These are phyloP conservation scores for Matsumurasca onukii DNA, from an alignment of 1,140 invertebrate species.

Conservation along the genomic window DNA sequence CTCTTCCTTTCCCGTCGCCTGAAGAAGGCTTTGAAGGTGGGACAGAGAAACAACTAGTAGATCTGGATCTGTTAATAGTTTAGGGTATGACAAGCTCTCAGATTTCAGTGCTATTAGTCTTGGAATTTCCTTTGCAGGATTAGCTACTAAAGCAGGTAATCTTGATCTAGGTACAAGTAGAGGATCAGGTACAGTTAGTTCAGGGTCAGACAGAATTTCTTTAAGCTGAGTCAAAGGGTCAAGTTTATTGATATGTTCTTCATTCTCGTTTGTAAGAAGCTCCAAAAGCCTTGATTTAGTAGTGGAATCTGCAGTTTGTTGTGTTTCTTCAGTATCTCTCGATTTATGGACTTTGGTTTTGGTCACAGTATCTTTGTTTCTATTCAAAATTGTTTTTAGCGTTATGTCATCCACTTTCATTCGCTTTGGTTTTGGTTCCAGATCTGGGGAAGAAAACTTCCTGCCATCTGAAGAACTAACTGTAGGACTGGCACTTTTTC, in stretches of 20 bases:
- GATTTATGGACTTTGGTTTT: slow-evolving; percentile 15
- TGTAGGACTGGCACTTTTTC: slow-evolving; percentile 45
- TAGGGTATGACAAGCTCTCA: slow-evolving; percentile 67
- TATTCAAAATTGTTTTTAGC: slow-evolving; percentile 45
- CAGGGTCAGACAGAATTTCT: slow-evolving; percentile 65
- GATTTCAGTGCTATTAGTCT: slow-evolving; percentile 66
- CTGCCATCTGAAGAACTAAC: slow-evolving; percentile 42
- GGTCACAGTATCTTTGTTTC: slow-evolving; percentile 20
- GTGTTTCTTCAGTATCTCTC: slow-evolving; percentile 38
- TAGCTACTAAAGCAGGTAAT: slow-evolving; percentile 65
- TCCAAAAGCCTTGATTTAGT: slow-evolving; percentile 46
- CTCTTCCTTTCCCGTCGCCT: slow-evolving; percentile 42
- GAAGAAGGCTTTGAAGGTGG: slow-evolving; percentile 71
- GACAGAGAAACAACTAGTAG: slow-evolving; percentile 73
- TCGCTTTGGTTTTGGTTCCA: slow-evolving; percentile 28
- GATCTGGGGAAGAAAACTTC: slow-evolving; percentile 51
- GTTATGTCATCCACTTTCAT: slow-evolving; percentile 53
- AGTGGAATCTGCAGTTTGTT: slow-evolving; percentile 21
- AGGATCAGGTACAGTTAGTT: slow-evolving; percentile 74
- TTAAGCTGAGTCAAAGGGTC: slow-evolving; percentile 71
- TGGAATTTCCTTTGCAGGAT: slow-evolving; percentile 74
- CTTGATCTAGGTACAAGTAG: slow-evolving; percentile 74
- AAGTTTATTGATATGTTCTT: slow-evolving; percentile 29
- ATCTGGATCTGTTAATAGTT: slow-evolving; percentile 72
- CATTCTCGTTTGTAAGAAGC: slow-evolving; percentile 51